These are phyloP conservation scores for Polylopha cassiicola DNA, from an alignment of 2,888 invertebrate species.

Conservation along the genomic window DNA sequence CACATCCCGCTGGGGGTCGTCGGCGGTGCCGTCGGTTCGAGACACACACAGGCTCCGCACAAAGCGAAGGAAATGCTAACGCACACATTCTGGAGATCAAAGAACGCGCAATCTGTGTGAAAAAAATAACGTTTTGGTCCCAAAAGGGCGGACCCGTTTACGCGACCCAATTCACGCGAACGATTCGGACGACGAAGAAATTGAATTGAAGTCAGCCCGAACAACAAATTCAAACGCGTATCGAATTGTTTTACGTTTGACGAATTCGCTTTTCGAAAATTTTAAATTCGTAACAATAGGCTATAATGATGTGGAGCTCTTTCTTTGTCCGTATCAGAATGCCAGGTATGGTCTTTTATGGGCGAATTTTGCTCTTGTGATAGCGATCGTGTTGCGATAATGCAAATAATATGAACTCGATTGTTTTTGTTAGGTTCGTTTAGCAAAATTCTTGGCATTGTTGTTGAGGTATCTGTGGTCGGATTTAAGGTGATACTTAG, in stretches of 20 bases:
- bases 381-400: constrained; percentile 69
- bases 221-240: constrained; percentile 76
- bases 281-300: constrained; percentile 72
- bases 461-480: constrained; percentile 36
- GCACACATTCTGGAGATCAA: constrained; percentile 74
- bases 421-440: constrained; percentile 53
- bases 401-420: constrained; percentile 48
- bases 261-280: constrained; percentile 73
- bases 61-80: constrained; percentile 74
- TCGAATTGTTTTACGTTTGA: constrained; percentile 78
- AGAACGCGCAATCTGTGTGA: constrained; percentile 75
- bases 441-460: constrained; percentile 49
- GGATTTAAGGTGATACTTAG: too few relatives aligned
- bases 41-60: constrained; percentile 61
- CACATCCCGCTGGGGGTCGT: constrained; percentile 68
- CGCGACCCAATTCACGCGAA: constrained; percentile 77
- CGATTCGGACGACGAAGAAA: constrained; percentile 70
- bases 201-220: constrained; percentile 71
- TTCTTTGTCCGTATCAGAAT: constrained; percentile 67
- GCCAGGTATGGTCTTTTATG: constrained; percentile 51
- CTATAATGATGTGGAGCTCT: constrained; percentile 70
- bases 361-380: constrained; percentile 48
- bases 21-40: constrained; percentile 46
- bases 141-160: constrained; percentile 76
- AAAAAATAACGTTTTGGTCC: constrained; percentile 75